Base-by-base conservation (phyloP, 2,797 vertebrate genomes). In the Chelon labrosus region DNA sequence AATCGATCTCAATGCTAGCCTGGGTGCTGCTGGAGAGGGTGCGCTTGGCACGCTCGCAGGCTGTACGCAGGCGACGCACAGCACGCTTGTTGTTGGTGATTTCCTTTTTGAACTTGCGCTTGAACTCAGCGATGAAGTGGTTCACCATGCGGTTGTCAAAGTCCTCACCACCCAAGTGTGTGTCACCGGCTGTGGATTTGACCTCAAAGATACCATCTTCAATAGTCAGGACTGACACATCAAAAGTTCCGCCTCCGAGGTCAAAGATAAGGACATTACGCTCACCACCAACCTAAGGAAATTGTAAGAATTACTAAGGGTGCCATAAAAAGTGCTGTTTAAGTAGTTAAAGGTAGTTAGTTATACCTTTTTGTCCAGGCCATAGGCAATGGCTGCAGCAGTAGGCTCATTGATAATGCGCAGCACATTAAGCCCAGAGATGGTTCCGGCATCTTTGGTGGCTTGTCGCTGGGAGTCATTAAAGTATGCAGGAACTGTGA, bases 351-450 rank as follows among this genome's bases (percentile, higher is more conserved):
- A 38, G 4, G 42, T 44, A 31, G 31, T 31, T 9, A 1, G 5
- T 10, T 38, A 37, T 46, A 95, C 96, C 93, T 94, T 95, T 91
- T 96, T 96, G 85, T 98, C 97, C 73, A 97, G 84, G 11, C 97
- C 96, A 35, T 97, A 97, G 51, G 97, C 96, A 77, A 98, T 97
- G 74, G 97, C 96, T 20, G 96, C 96, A 1, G 96, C 96, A 2
- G 97, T 97, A 57, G 97, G 97, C 62, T 98, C 97, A 31, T 97
- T 98, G 90, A 97, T 97, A 76, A 98, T 97, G 7, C 96, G 95
- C 22, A 97, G 91, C 22, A 98, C 95, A 61, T 97, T 98, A 6
- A 97, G 95, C 16, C 96, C 97, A 5, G 96, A 47, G 9, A 97
- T 97, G 71, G 94, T 92, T 17, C 97, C 97, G 8, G 97, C 96